Evolutionary conservation across 64 coral and sea anemone genomes (phyloP), one percentile per base, ranked within the genome.

Genomic region (Trachythela sp.): DNA sequence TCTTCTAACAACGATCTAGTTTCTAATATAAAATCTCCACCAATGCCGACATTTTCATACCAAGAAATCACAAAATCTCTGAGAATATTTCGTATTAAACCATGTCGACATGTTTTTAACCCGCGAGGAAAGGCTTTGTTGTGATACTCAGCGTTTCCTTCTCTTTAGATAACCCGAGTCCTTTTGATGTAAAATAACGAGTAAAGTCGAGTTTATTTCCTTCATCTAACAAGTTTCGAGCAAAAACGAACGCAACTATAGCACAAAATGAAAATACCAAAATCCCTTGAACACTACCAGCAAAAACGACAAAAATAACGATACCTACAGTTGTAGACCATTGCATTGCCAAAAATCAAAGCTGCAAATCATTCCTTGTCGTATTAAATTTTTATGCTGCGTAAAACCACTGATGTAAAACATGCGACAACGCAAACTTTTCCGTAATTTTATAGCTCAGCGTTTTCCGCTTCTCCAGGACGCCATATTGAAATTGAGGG

Each of bases 21-120:
- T 72, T 99, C 93, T 22, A 83, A 71, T 20, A 92, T 64, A 48
- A 99, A 99, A 4, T 60, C 86, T 9, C 92, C 89, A 14, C 93
- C 93, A 49, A 93, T 85, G 45, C 87, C 96, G 22, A 99, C 96
- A 80, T 99, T 85, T 24, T 93, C 68, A 56, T 91, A 99, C 96
- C 96, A 99, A 2, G 93, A 85, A 15, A 48, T 41, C 1, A 99
- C 92, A 40, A 99, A 99, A 87, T 99, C 96, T 9, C 89, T 88
- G 20, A 91, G 60, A 24, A 95, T 88, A 51, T 99, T 92, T 5
- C 41, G 83, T 0, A 94, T 91, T 0, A 99, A 30, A 13, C 27
- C 20, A 15, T 80, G 75, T 10, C 75, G 20, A 36, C 75, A 38
- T 8, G 20, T 2, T 37, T 37, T 39, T 80, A 80, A 22, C 1